Conservation (phyloP, 2,888 invertebrate genomes). For the Anorthoa munda region DNA sequence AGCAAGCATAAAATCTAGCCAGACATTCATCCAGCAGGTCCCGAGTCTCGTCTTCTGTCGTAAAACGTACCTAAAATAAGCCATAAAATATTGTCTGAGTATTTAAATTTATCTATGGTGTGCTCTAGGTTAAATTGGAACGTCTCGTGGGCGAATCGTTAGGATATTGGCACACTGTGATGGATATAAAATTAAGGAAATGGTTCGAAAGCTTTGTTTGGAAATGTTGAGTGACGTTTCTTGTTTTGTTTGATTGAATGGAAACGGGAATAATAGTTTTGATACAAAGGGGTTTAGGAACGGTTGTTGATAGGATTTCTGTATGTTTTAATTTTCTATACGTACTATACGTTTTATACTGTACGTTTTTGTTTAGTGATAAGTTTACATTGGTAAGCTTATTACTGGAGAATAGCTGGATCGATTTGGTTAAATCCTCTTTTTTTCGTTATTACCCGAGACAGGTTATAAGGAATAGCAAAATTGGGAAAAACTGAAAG, state of each 20-base stretch:
- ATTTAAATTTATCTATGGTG: slow-evolving; percentile 88
- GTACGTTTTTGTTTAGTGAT: too few species aligned
- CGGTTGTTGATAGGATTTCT: neutral
- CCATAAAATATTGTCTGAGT: slow-evolving; percentile 90
- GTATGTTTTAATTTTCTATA: neutral
- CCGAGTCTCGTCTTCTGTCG: slow-evolving; percentile 85
- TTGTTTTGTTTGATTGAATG: slow-evolving; percentile 27
- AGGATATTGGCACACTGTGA: slow-evolving; percentile 46
- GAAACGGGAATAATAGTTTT: slow-evolving; percentile 12
- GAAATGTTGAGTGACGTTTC: slow-evolving; percentile 20
- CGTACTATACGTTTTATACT: too few species aligned
- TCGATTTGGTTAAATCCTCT: too few species aligned
- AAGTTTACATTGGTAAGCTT: neutral
- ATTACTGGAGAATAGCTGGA: neutral
- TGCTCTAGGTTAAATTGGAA: slow-evolving; percentile 75
- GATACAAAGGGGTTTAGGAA: slow-evolving; percentile 1
- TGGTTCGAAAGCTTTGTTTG: slow-evolving; percentile 23
- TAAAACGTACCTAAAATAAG: slow-evolving; percentile 90
- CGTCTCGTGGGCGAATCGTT: slow-evolving; percentile 54
- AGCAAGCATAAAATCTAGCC: slow-evolving; percentile 86
- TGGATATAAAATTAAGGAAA: slow-evolving; percentile 47
- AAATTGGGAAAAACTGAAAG: too few species aligned
- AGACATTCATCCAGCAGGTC: slow-evolving; percentile 83
- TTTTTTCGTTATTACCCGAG: too few species aligned
- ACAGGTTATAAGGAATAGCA: too few species aligned